Base-by-base conservation (phyloP, 2,797 vertebrate genomes). In the Aldrovandia affinis region DNA sequence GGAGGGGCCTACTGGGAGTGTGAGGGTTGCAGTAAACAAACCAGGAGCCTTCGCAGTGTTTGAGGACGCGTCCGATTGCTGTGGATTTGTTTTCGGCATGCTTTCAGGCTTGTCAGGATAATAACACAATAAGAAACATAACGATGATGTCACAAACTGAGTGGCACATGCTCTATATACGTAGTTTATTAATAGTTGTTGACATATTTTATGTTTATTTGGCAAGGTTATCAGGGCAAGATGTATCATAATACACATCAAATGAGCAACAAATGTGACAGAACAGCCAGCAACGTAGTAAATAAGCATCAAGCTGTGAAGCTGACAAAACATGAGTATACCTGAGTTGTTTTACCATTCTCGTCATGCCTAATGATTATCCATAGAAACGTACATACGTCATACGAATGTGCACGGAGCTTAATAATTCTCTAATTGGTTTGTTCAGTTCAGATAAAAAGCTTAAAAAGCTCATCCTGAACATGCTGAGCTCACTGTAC, bases 11-110 rank as follows among this genome's bases (percentile, higher is more conserved):
- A 28, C 25, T 47, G 73, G 73, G 73, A 47, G 68, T 42, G 18
- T 73, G 36, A 33, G 0, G 10, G 73, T 10, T 77, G 73, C 73
- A 47, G 73, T 77, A 77, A 77, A 77, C 73, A 77, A 77, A 77
- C 73, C 18, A 28, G 73, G 68, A 73, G 39, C 20, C 73, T 77
- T 47, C 7, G 73, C 42, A 25, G 18, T 57, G 55, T 20, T 57
- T 3, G 55, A 15, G 73, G 12, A 65, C 20, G 33, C 36, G 20
- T 73, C 68, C 20, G 20, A 44, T 77, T 77, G 47, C 73, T 47
- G 39, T 77, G 20, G 39, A n/a, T n/a, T n/a, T 44, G 25, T 42
- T 22, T 44, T 47, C 30, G 5, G 9, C 9, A 9, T 9, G 20
- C 55, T 57, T 20, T 57, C 55, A 20, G 55, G 70, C 73, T 47